A percentile compares a stretch with the other conserved stretches of the same genome.
These are phyloP conservation scores for Hippasteria phrygiana DNA, from an alignment of 53 echinoderm and acorn worm genomes.

Conservation along the genomic window DNA sequence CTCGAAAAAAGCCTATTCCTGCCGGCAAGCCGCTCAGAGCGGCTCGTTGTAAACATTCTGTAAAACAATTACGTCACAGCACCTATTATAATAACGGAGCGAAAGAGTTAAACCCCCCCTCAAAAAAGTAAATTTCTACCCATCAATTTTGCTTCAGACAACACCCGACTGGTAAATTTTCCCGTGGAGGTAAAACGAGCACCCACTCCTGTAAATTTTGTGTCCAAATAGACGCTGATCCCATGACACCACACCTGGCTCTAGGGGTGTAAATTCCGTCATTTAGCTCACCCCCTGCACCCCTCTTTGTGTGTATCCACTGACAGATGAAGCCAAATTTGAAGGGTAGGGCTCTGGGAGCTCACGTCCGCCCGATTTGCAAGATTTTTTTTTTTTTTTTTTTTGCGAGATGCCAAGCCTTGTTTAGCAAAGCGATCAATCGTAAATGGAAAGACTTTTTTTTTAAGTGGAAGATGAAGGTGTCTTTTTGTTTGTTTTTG, in stretches of 20 bases:
- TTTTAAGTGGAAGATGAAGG: neutral
- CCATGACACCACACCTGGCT: neutral
- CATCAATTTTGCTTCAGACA: neutral
- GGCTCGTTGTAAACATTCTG: too few relatives aligned
- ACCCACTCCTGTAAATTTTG: neutral
- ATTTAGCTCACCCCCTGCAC: slow-evolving; percentile 7
- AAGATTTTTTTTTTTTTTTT: neutral
- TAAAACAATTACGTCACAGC: too few relatives aligned
- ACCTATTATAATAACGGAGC: too few relatives aligned
- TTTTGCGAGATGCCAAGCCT: slow-evolving; percentile 2
- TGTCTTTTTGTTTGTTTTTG: too few relatives aligned
- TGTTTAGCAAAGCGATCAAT: slow-evolving; percentile 33
- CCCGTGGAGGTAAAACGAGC: neutral
- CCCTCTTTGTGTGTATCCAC: neutral
- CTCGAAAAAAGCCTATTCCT: too few relatives aligned
- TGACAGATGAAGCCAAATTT: slow-evolving; percentile 13
- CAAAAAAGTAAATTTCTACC: slow-evolving; percentile 13
- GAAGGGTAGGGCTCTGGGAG: neutral
- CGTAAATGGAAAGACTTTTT: neutral
- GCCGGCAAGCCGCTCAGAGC: too few relatives aligned
- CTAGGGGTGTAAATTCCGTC: slow-evolving; percentile 4
- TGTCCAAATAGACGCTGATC: slow-evolving; percentile 9
- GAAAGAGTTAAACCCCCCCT: too few relatives aligned
- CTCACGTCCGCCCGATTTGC: neutral
- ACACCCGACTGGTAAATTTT: neutral